Percentiles rank a stretch among this genome's conserved stretches.
Evolutionary conservation across 2,797 vertebrate species (phyloP).

Genomic region (Chelon auratus): DNA sequence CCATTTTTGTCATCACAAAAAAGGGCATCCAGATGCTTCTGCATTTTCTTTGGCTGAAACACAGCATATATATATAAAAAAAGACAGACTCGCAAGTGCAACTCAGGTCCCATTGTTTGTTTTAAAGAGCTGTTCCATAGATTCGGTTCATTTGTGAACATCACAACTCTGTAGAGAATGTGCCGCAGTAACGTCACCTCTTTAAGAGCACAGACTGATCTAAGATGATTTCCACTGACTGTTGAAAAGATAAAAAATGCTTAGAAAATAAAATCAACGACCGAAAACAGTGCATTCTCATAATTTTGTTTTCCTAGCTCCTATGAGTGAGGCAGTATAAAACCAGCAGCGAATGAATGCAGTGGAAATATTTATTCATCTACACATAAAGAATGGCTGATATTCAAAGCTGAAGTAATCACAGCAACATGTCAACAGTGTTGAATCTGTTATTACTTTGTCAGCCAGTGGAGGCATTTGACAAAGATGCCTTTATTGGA

Average conservation of each 20-base stretch:
- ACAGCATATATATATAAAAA: too few species aligned
- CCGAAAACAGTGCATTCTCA: too few species aligned
- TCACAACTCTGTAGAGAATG: neutral
- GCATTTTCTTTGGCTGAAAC: too few species aligned
- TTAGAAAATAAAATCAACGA: neutral
- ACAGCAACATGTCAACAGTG: conserved; percentile 3
- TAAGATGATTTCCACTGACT: conserved; percentile 10
- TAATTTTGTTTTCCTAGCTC: neutral
- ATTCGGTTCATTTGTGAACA: too few species aligned
- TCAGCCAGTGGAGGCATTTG: conserved; percentile 17
- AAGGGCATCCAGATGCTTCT: too few species aligned
- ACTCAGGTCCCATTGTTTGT: too few species aligned
- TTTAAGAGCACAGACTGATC: conserved; percentile 1
- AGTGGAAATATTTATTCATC: too few species aligned
- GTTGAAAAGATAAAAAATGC: neutral
- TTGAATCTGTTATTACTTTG: conserved; percentile 15
- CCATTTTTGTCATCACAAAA: too few species aligned
- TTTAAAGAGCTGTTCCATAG: too few species aligned
- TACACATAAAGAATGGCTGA: neutral
- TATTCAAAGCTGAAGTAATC: conserved; percentile 39
- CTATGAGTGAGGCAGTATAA: neutral
- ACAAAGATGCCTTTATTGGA: conserved; percentile 43
- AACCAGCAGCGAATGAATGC: neutral
- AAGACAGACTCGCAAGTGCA: too few species aligned
- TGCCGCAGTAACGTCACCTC: conserved; percentile 26